These are phyloP conservation scores for Bathynomus jamesi DNA, from an alignment of 1,140 invertebrate species.

Conservation along the genomic window DNA sequence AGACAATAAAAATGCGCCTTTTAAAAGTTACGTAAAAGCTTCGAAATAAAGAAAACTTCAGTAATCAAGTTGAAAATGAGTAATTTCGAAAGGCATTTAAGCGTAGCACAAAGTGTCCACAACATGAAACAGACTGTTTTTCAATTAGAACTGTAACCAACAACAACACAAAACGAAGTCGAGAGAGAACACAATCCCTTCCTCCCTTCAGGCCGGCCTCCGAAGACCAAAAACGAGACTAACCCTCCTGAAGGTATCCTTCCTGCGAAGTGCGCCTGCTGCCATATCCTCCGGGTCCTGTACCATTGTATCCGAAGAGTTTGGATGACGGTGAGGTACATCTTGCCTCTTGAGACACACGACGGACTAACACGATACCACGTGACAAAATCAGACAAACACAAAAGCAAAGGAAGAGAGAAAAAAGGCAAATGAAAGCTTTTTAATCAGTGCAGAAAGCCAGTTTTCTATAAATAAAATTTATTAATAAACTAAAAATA, in stretches of 20 bases:
- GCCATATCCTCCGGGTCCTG: conserved; percentile 82
- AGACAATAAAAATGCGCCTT: no score
- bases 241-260: conserved; percentile 72
- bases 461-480: neutral
- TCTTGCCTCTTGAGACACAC: conserved; percentile 60
- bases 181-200: no score
- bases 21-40: neutral
- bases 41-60: neutral
- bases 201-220: no score
- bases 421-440: conserved; percentile 3
- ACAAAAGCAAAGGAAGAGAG: conserved; percentile 1
- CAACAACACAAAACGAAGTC: no score
- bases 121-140: no score
- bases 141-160: no score
- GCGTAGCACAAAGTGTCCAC: no score
- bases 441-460: no score
- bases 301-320: conserved; percentile 56
- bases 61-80: neutral
- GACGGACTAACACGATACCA: conserved; percentile 51
- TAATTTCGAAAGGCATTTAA: neutral
- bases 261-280: conserved; percentile 84
- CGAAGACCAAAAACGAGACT: conserved; percentile 23
- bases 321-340: conserved; percentile 70
- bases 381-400: no score
- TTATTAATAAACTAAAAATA: conserved; percentile 1